Base-by-base conservation (phyloP, 2,797 vertebrate genomes). In the Tauraco hartlaubi region DNA sequence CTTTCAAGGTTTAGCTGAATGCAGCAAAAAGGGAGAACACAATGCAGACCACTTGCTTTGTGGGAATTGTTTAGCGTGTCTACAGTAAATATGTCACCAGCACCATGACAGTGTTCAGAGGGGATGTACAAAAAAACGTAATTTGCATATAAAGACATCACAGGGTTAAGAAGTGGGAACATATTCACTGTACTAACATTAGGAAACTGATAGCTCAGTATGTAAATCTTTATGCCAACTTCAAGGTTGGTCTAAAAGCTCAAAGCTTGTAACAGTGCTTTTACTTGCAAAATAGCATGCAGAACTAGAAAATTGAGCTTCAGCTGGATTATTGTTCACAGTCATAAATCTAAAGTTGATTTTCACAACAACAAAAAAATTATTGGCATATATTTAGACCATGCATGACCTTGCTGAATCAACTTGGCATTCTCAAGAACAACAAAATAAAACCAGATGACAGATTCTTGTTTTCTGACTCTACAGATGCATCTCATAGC, bases 361-460 rank as follows among this genome's bases (percentile, higher is more conserved):
- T 97, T 78, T 69, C 82, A 92, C 88, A 92, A 80, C 69, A 94
- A 93, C 85, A 95, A 95, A 63, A 71, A 96, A 76, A 86, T 52
- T 80, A 94, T 63, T 92, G 96, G 87, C 67, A 84, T 94, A 94
- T 90, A 94, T 90, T 94, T 96, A 95, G 85, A 82, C 62, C 48
- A 80, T 78, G 74, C 44, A 90, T 92, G 92, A 96, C 90, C 81
- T 84, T 93, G 86, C 90, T 90, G 85, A 96, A 95, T 96, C 80
- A 93, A 96, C 87, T 73, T 92, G 87, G 84, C 92, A 51, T 75
- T 75, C 72, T 94, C 46, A 75, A 93, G 91, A 89, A 64, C 61
- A 95, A 95, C 86, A 95, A 96, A 95, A 90, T 67, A 96, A 95
- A 94, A 95, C 61, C 89, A 95, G 86, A 96, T 92, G 91, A 96